phyloP scores from a whole-genome alignment of 2,113 vertebrate genomes.

The Callorhinus ursinus region DNA sequence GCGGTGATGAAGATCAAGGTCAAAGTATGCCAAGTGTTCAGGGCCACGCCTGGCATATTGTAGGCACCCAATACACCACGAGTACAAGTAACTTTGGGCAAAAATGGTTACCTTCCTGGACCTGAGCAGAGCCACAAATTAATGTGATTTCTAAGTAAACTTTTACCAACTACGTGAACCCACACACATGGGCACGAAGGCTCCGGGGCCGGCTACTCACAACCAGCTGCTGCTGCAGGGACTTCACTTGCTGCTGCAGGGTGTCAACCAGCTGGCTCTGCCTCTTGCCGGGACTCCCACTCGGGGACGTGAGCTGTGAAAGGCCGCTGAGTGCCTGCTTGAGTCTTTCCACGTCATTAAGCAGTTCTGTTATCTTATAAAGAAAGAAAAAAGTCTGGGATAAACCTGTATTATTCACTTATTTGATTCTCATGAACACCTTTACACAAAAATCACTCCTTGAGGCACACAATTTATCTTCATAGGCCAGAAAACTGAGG shows the following conservation, averaged over 20 bases:
- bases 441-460: background rate
- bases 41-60: background rate
- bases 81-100: background rate
- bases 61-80: background rate
- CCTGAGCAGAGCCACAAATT: background rate
- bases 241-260: conserved; percentile 93
- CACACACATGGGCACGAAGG: rapidly evolving
- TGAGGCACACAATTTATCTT: background rate
- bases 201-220: conserved; percentile 86
- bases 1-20: background rate
- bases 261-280: conserved; percentile 91
- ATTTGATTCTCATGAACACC: background rate
- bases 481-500: background rate
- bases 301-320: conserved; percentile 93
- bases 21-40: background rate
- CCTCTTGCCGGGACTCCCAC: conserved; percentile 91
- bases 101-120: background rate
- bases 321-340: conserved; percentile 95
- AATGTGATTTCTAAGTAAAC: background rate
- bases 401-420: background rate
- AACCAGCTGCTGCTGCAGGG: conserved; percentile 95
- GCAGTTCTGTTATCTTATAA: conserved; percentile 94
- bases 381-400: conserved; percentile 1
- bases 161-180: background rate
- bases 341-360: conserved; percentile 94